Evolutionary conservation across 2,113 vertebrate species (phyloP), one percentile per base, ranked within the genome.

Genomic region (Uropsilus gracilis): DNA sequence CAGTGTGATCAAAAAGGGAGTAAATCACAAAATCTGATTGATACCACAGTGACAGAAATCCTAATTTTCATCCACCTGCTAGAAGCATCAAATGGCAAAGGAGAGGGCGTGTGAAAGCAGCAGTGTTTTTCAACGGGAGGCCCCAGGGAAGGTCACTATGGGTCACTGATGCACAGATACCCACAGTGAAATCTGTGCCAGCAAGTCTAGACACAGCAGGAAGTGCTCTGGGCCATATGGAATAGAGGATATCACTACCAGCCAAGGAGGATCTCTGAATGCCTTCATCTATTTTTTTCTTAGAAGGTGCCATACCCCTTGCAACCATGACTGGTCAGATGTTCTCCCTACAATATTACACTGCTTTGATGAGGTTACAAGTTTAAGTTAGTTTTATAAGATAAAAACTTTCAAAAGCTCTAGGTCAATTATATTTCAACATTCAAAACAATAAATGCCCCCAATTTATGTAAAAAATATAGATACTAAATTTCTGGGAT

Each of bases 141-240:
- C 75, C 64, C 0, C 1, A 39, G 86, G 95, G 82, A 72, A 94
- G 94, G 95, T 82, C 57, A 32, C 72, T n/a, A 46, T 0, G 6
- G 92, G 88, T 90, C 82, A 81, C 10, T 32, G 78, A 59, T 53
- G 63, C 37, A 72, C 93, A 94, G 93, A 94, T 89, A 84, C 63
- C 81, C 88, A 57, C 57, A 55, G 85, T 16, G 86, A 73, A 42
- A 71, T 94, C 95, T 83, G 73, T 94, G 93, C 94, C 95, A 96
- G 53, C 59, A 8, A 3, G 95, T 95, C 95, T 97, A 96, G 96
- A 95, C 92, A 89, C 30, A 72, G 94, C 94, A 95, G 96, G 96
- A 96, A 97, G 73, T 0, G 26, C 59, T 61, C 90, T 16, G 69
- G 78, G 94, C 89, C 6, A 0, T 39, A 50, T 30, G 50, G 37